Evolutionary conservation across 2,888 invertebrate species (phyloP).

Genomic region (Epistrophe grossulariae): DNA sequence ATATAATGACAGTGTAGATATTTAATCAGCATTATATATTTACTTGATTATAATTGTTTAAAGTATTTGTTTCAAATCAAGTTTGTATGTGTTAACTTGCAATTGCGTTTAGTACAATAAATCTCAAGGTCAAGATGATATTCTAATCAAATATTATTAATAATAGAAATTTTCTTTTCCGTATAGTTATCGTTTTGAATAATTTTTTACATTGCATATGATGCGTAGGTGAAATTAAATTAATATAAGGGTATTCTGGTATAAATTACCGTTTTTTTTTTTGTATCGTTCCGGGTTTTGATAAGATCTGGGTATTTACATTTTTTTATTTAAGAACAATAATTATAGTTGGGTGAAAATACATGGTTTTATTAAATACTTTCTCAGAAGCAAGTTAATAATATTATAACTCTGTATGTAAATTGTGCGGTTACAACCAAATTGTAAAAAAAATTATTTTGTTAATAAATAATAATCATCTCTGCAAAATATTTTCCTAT

Average conservation of each 20-base stretch:
- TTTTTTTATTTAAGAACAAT: too few relatives aligned
- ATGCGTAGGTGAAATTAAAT: slow-evolving; percentile 57
- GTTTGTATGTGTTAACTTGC: slow-evolving; percentile 27
- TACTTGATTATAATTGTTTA: background rate
- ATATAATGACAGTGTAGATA: slow-evolving; percentile 48
- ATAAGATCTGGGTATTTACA: slow-evolving; percentile 21
- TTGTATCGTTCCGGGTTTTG: slow-evolving; percentile 63
- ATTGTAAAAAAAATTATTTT: too few relatives aligned
- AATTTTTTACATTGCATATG: slow-evolving; percentile 52
- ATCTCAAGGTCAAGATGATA: slow-evolving; percentile 72
- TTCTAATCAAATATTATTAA: slow-evolving; percentile 51
- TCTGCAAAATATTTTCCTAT: too few relatives aligned
- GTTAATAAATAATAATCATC: too few relatives aligned
- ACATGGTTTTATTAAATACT: too few relatives aligned
- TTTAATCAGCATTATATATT: slow-evolving; percentile 66
- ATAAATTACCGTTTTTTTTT: background rate
- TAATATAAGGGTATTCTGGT: slow-evolving; percentile 47
- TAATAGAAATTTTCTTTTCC: slow-evolving; percentile 49
- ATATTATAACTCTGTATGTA: too few relatives aligned
- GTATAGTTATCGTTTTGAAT: slow-evolving; percentile 55
- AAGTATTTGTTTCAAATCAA: slow-evolving; percentile 8
- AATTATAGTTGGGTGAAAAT: too few relatives aligned
- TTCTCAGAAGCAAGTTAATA: too few relatives aligned
- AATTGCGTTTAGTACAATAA: slow-evolving; percentile 70
- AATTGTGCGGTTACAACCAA: too few relatives aligned